These are phyloP conservation scores for Rhopalosiphum nymphaeae DNA, from an alignment of 2,888 invertebrate species.

Conservation along the genomic window DNA sequence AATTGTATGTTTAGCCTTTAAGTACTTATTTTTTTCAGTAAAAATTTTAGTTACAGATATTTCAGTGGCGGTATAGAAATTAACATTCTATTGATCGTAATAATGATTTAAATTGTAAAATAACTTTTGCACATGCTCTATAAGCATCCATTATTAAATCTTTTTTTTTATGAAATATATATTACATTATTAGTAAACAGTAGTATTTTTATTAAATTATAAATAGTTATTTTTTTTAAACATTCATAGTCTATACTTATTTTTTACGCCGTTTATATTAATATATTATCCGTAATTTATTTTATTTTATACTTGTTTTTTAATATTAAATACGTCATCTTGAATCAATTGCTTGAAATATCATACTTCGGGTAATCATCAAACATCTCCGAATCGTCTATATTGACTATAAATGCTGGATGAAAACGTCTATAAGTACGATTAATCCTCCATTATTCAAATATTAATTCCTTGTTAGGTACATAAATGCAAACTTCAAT, in stretches of 20 bases:
- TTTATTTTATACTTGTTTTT: background rate
- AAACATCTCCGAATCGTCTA: background rate
- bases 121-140: background rate
- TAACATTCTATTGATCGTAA: background rate
- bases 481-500: background rate
- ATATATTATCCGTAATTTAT: background rate
- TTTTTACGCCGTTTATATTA: background rate
- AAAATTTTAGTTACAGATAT: background rate
- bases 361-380: background rate
- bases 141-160: background rate
- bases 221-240: background rate
- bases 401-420: background rate
- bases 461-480: background rate
- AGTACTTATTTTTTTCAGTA: background rate
- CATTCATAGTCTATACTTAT: background rate
- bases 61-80: background rate
- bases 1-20: background rate
- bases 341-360: background rate
- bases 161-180: background rate
- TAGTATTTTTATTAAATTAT: background rate
- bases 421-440: background rate
- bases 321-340: background rate
- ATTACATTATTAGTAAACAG: background rate
- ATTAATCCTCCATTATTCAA: background rate
- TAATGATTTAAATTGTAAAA: background rate